Conservation (phyloP, 2,888 invertebrate genomes). For the Xanthia icteritia region DNA sequence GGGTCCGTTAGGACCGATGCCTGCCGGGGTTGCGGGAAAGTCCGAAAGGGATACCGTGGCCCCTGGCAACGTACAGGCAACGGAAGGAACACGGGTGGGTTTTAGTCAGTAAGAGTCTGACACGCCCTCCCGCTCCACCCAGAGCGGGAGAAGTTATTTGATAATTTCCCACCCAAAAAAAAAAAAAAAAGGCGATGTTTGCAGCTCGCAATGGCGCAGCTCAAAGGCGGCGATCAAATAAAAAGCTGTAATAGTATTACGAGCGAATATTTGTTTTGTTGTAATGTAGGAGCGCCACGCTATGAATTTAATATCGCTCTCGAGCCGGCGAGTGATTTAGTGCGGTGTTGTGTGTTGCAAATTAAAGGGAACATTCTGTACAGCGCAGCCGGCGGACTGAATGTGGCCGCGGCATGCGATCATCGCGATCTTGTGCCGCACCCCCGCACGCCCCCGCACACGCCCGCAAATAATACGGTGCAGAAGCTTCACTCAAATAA, state of each 20-base stretch:
- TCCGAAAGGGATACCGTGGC: no score
- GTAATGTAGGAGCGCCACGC: conserved; percentile 56
- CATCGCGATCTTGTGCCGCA: neutral
- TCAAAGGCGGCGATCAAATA: conserved; percentile 25
- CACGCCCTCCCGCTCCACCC: no score
- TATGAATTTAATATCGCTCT: conserved; percentile 62
- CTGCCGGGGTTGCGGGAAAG: no score
- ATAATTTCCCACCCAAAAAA: no score
- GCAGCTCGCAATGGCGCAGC: neutral
- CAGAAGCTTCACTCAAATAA: conserved; percentile 1
- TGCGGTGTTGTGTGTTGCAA: conserved; percentile 59
- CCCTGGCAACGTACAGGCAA: no score
- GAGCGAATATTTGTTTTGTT: conserved; percentile 60
- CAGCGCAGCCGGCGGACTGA: conserved; percentile 30
- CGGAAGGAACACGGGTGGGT: no score
- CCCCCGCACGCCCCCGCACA: no score
- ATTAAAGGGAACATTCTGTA: conserved; percentile 56
- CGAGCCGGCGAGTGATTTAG: conserved; percentile 57
- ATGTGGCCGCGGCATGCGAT: conserved; percentile 61
- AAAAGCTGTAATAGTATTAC: conserved; percentile 51
- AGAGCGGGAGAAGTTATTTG: no score
- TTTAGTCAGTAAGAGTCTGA: no score
- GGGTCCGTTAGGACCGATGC: no score
- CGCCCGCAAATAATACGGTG: neutral
- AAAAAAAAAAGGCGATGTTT: no score